Evolutionary conservation across 2,888 invertebrate genomes (phyloP).

Genomic region (Troilus luridus): DNA sequence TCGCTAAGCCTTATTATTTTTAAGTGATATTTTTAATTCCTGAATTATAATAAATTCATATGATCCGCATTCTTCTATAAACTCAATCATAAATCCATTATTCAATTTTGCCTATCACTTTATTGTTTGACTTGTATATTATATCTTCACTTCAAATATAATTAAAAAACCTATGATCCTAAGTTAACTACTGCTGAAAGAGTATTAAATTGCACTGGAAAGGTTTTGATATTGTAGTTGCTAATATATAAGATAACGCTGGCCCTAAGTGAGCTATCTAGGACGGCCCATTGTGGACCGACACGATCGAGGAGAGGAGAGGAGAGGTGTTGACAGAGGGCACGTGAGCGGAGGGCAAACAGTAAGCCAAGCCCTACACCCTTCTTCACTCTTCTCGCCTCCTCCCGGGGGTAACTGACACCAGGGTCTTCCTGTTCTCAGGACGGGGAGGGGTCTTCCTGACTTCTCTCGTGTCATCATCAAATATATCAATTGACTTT

Average conservation of each 20-base stretch:
- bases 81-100: too few relatives aligned
- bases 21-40: too few relatives aligned
- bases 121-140: too few relatives aligned
- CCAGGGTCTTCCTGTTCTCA: not conserved
- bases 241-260: not conserved
- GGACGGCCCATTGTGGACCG: not conserved
- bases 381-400: constrained; percentile 31
- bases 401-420: not conserved
- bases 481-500: not conserved
- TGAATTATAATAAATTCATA: too few relatives aligned
- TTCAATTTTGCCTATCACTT: too few relatives aligned
- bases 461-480: too few relatives aligned
- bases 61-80: too few relatives aligned
- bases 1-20: too few relatives aligned
- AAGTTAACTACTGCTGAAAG: too few relatives aligned
- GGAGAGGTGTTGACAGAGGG: constrained; percentile 49
- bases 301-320: not conserved
- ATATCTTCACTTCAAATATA: too few relatives aligned
- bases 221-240: not conserved
- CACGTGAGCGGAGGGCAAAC: constrained; percentile 51
- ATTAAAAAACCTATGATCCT: too few relatives aligned
- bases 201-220: not conserved
- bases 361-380: constrained; percentile 50
- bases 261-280: constrained; percentile 1
- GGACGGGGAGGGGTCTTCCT: not conserved